These are phyloP conservation scores for Pachycephala philippinensis DNA, from an alignment of 2,113 vertebrate species.

Conservation along the genomic window DNA sequence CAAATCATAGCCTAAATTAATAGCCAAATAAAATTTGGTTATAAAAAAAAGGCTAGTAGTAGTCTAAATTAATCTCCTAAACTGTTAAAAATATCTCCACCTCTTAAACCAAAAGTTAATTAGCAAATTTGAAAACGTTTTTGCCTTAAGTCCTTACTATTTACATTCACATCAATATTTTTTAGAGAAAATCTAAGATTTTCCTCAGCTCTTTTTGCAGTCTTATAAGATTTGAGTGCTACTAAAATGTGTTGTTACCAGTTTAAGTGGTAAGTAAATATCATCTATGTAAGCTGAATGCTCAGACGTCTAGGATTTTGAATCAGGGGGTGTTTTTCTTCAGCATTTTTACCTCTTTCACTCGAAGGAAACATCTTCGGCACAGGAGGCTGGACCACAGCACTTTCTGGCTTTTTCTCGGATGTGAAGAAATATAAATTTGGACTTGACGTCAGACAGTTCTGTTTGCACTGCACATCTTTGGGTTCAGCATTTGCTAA, in stretches of 20 bases:
- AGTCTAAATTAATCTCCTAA: not conserved
- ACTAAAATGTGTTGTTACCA: not conserved
- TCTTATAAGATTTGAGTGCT: rapidly evolving
- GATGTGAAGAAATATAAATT: conserved; percentile 64
- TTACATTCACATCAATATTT: not conserved
- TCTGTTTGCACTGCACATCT: not conserved
- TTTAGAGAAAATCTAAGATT: not conserved
- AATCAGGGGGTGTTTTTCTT: rapidly evolving
- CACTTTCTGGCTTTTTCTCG: conserved; percentile 12
- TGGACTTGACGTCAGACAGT: conserved; percentile 5
- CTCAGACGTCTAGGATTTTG: not conserved
- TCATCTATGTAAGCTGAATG: not conserved
- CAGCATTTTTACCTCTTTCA: conserved; percentile 68
- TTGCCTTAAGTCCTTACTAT: not conserved
- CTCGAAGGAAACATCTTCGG: conserved; percentile 70
- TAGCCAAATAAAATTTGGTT: not conserved
- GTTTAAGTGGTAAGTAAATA: not conserved
- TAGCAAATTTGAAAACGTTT: not conserved
- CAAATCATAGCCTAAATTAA: not conserved
- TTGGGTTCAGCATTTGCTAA: not conserved
- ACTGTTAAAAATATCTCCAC: not conserved
- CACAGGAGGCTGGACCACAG: conserved; percentile 60
- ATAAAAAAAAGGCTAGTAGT: not conserved
- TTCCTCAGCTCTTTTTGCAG: not conserved
- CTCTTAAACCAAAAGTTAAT: not conserved